These are phyloP conservation scores for Leptopterna dolabrata DNA, from an alignment of 2,888 invertebrate genomes.

Conservation along the genomic window DNA sequence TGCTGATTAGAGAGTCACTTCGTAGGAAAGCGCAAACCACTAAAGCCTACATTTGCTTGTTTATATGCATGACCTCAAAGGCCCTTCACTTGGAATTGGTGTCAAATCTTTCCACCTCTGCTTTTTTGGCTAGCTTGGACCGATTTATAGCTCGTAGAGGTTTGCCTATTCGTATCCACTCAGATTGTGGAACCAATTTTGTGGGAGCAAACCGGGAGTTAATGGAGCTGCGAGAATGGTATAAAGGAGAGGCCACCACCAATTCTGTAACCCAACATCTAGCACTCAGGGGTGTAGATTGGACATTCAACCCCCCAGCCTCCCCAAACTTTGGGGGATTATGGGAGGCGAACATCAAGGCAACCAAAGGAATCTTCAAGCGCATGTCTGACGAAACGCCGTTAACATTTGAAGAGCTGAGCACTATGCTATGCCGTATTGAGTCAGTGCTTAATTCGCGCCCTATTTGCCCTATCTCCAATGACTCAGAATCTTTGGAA, in stretches of 20 bases:
- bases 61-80: constrained; percentile 64
- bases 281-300: too few species aligned
- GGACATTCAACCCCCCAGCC: too few species aligned
- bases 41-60: constrained; percentile 62
- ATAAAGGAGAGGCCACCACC: too few species aligned
- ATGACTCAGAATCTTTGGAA: too few species aligned
- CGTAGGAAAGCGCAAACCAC: neutral
- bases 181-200: constrained; percentile 65
- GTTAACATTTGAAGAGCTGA: constrained; percentile 55
- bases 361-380: constrained; percentile 20
- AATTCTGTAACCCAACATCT: too few species aligned
- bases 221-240: constrained; percentile 17
- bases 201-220: too few species aligned
- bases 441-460: too few species aligned
- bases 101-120: constrained; percentile 63
- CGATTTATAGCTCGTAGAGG: constrained; percentile 65
- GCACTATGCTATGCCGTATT: constrained; percentile 46
- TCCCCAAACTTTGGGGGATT: constrained; percentile 1
- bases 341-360: too few species aligned
- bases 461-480: constrained; percentile 47
- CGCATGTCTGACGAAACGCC: neutral
- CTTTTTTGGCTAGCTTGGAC: constrained; percentile 64
- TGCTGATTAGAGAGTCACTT: constrained; percentile 37
- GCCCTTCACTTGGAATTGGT: constrained; percentile 65
- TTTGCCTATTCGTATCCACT: too few species aligned